Percentiles rank a stretch among this genome's conserved stretches.
Evolutionary conservation across 1,140 invertebrate genomes (phyloP).

Genomic region (Formica exsecta): DNA sequence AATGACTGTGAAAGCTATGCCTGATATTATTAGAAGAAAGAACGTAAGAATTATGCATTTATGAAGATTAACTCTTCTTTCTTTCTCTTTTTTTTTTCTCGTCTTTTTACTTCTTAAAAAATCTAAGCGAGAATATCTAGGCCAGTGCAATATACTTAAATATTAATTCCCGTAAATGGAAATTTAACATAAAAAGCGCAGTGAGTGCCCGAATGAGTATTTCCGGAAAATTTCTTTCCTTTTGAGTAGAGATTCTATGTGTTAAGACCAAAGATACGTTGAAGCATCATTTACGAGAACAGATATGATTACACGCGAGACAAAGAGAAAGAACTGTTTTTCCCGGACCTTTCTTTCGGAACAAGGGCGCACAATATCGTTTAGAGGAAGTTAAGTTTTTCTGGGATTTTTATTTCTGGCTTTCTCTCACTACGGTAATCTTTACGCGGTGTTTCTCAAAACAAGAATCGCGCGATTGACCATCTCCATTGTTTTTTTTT

Average conservation of each 20-base stretch:
- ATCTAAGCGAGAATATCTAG: too few species aligned
- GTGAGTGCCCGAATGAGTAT: background rate
- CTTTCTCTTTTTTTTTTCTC: too few species aligned
- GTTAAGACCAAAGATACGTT: background rate
- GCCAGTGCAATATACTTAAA: background rate
- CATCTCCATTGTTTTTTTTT: slow-evolving; percentile 25
- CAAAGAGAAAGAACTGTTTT: background rate
- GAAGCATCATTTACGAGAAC: background rate
- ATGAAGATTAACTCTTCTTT: background rate
- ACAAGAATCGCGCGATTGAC: background rate
- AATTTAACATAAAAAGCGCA: background rate
- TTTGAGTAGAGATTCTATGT: background rate
- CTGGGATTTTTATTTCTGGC: slow-evolving; percentile 15
- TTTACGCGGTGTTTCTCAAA: background rate
- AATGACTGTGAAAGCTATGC: background rate
- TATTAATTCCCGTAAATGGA: background rate
- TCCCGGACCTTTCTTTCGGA: background rate
- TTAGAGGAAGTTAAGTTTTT: background rate
- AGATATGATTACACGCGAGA: background rate
- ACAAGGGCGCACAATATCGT: background rate
- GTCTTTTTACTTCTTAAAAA: too few species aligned
- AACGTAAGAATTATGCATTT: background rate
- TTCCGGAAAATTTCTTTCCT: background rate
- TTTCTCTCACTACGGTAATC: background rate
- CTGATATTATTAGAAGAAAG: background rate